Evolutionary conservation across 2,113 vertebrate species (phyloP).

Genomic region (Martes martes): DNA sequence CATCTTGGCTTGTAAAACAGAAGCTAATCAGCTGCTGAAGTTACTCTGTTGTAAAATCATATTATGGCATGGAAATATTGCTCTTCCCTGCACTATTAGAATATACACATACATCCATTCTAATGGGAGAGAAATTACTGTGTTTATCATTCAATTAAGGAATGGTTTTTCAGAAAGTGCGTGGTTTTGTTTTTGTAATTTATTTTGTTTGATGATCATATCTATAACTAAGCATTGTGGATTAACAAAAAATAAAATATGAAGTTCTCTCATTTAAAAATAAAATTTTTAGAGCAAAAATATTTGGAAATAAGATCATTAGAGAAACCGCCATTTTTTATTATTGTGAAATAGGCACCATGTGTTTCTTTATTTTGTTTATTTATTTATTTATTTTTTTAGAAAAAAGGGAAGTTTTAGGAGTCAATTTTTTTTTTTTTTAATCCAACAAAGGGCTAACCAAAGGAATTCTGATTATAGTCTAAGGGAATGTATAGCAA

Average conservation of each 20-base stretch:
- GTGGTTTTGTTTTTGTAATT: neutral
- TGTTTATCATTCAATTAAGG: neutral
- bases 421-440: neutral
- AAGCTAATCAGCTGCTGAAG: neutral
- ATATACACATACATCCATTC: neutral
- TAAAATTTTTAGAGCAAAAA: neutral
- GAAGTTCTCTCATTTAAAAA: conserved; percentile 18
- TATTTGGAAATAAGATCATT: neutral
- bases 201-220: neutral
- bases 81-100: neutral
- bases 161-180: neutral
- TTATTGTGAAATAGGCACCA: neutral
- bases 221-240: neutral
- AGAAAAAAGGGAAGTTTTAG: neutral
- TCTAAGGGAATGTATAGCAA: neutral
- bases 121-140: neutral
- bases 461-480: neutral
- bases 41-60: neutral
- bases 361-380: neutral
- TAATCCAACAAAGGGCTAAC: neutral
- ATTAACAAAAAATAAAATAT: conserved; percentile 1
- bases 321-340: neutral
- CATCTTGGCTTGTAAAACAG: neutral
- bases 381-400: neutral
- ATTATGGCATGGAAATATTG: neutral